Base-by-base conservation (phyloP, 2,888 invertebrate genomes). In the Ceramica pisi region DNA sequence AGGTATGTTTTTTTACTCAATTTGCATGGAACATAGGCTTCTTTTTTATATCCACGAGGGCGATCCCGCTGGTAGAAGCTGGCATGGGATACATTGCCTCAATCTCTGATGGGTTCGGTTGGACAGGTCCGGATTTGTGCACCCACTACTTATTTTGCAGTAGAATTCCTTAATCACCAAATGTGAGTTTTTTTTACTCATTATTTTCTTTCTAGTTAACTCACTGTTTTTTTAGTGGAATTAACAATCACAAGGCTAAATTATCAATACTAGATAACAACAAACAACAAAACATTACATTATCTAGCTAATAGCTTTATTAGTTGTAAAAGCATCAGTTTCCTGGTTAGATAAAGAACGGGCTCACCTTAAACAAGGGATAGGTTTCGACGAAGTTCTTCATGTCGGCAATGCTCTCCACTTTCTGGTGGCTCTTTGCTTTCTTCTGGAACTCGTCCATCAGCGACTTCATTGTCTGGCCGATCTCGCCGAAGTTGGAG, bases 401-500 rank as follows among this genome's bases (percentile, higher is more conserved):
- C 99, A 99, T 99, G 92, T 99, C 99, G 0, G 98, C 97, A 87
- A 99, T 99, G 87, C 99, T 99, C 96, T 99, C 99, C 3, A 99
- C 98, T 96, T 99, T 99, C 91, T 99, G 98, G 88, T 99, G 99
- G 87, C 98, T 98, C 92, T 99, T 98, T 4, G 99, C 98, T 93
- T 99, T 99, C 87, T 97, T 97, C 94, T 99, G 99, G 94, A 99
- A 99, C 89, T 99, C 99, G 75, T 99, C 99, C 98, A 99, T 99
- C 68, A 99, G 95, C 31, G 98, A 97, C 94, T 99, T 99, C 84
- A 99, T 99, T 57, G 98, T 99, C 88, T 98, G 98, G 0, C 99
- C 99, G 88, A 99, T 99, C 96, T 99, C 99, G 53, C 99, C 99
- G 95, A 99, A 99, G 95, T 99, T 99, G 19, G 98, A 97, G 92